These are phyloP conservation scores for Crocodylus rhombifer DNA, from an alignment of 2,797 vertebrate genomes.

Conservation along the genomic window DNA sequence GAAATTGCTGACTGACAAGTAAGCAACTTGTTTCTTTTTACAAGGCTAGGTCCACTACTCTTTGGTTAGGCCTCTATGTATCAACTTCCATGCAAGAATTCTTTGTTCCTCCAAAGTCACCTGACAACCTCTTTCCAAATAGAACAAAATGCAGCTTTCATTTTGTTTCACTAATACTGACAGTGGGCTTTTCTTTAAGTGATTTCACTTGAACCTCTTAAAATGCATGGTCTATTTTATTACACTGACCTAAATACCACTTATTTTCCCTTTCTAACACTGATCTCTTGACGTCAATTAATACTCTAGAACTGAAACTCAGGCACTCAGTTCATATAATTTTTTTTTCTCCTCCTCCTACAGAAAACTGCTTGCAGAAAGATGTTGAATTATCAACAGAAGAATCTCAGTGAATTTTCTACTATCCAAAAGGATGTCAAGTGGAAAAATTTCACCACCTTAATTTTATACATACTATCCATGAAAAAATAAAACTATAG, in stretches of 20 bases:
- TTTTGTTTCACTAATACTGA: not conserved
- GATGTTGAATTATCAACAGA: not conserved
- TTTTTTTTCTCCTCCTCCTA: not conserved
- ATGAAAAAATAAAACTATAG: not conserved
- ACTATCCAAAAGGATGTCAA: not conserved
- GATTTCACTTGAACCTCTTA: not conserved
- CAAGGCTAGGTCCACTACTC: not conserved
- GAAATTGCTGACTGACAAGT: not conserved
- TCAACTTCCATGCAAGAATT: not conserved
- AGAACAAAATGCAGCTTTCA: constrained; percentile 15
- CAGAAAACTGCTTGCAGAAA: not conserved
- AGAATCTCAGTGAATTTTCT: not conserved
- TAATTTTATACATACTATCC: not conserved
- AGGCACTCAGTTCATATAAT: not conserved
- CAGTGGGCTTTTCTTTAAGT: not conserved
- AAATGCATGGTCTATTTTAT: not conserved
- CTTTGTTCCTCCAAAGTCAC: constrained; percentile 22
- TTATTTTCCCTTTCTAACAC: not conserved
- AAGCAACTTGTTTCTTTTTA: not conserved
- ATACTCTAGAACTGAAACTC: not conserved
- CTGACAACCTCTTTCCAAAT: constrained; percentile 5
- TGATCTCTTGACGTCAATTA: not conserved
- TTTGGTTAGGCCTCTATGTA: not conserved
- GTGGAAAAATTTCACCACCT: not conserved
- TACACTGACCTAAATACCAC: not conserved